phyloP scores from a whole-genome alignment of 2,113 vertebrate species.

The Lanius ludovicianus region DNA sequence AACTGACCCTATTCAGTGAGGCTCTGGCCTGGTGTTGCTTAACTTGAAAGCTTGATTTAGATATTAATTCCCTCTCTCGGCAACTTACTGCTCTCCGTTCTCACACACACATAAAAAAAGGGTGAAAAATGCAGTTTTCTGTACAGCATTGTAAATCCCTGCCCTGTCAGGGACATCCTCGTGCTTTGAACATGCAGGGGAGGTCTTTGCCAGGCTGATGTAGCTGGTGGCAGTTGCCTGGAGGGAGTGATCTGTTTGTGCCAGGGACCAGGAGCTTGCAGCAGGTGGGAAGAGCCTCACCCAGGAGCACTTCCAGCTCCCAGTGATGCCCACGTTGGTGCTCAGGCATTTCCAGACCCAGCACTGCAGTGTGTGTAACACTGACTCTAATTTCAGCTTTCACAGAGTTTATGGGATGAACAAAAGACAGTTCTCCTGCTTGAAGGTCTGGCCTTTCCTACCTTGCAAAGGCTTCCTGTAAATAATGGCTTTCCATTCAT shows the following conservation, averaged over 20 bases:
- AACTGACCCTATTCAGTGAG: background rate
- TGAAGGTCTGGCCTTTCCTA: background rate
- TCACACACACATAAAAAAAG: background rate
- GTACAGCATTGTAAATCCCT: background rate
- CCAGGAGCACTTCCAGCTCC: background rate
- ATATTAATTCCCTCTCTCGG: background rate
- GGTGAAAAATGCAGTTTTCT: background rate
- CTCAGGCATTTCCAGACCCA: background rate
- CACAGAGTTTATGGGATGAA: background rate
- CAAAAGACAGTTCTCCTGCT: background rate
- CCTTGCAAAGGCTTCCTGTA: background rate
- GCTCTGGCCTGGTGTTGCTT: background rate
- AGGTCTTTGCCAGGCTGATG: background rate
- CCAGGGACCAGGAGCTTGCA: accelerated
- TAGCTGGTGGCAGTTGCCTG: background rate
- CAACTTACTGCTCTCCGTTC: background rate
- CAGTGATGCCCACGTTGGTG: background rate
- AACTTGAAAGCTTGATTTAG: background rate
- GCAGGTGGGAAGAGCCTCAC: background rate
- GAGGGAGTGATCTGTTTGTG: accelerated
- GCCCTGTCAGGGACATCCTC: too few relatives aligned
- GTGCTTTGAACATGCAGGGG: background rate
- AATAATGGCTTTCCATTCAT: background rate
- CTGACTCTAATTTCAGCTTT: background rate
- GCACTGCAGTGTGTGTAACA: accelerated